Conservation (phyloP, 2,113 vertebrate species). For the Sylvilagus bachmani region DNA sequence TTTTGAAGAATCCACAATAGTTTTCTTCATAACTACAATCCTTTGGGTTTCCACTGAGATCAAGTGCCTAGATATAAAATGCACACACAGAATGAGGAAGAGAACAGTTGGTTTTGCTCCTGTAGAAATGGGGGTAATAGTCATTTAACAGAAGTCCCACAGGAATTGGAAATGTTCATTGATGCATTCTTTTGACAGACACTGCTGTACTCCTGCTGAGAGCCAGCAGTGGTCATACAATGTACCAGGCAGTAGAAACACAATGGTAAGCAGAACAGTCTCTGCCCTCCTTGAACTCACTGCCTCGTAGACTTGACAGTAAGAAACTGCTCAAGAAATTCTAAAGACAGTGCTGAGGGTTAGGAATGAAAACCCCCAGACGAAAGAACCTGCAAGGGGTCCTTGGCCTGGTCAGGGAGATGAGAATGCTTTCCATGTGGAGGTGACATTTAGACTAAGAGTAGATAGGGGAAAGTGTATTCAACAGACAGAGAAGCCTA, state of each 20-base stretch:
- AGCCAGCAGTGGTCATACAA: rapidly evolving
- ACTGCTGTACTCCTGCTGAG: background rate
- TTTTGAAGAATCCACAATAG: background rate
- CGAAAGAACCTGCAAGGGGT: background rate
- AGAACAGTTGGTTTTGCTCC: background rate
- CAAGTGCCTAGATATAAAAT: background rate
- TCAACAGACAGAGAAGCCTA: background rate
- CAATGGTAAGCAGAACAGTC: background rate
- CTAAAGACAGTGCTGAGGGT: too few species aligned
- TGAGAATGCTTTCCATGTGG: background rate
- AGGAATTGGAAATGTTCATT: background rate
- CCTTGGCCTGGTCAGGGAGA: background rate
- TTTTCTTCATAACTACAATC: background rate
- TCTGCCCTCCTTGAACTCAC: background rate
- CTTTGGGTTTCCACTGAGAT: background rate
- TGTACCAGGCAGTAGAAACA: too few species aligned
- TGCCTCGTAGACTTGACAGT: background rate
- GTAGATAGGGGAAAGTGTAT: background rate
- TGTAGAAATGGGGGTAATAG: background rate
- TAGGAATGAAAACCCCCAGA: background rate
- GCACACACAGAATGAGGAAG: background rate
- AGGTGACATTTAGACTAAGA: background rate
- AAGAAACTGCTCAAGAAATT: background rate
- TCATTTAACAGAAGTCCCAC: background rate
- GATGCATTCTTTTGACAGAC: background rate